Evolutionary conservation across 2,797 vertebrate genomes (phyloP).

Genomic region (Pangasius krempfi): DNA sequence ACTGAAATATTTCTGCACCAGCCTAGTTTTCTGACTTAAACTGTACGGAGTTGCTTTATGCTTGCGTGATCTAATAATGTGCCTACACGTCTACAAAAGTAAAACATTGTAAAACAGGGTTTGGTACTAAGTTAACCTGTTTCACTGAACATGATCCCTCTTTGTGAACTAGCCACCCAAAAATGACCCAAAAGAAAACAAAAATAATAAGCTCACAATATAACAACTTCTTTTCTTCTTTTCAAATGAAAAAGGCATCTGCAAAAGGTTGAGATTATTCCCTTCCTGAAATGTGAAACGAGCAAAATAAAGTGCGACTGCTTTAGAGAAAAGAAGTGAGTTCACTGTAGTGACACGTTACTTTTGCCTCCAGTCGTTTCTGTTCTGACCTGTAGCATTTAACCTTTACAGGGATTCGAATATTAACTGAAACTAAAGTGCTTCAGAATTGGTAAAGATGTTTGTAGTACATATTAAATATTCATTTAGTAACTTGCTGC

Average conservation of each 20-base stretch:
- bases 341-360: background rate
- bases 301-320: conserved; percentile 43
- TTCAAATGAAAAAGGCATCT: conserved; percentile 23
- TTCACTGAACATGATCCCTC: background rate
- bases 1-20: background rate
- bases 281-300: conserved; percentile 15
- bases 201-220: background rate
- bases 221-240: no score
- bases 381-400: background rate
- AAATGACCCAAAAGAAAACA: background rate
- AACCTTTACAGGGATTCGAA: background rate
- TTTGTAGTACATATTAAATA: conserved; percentile 2
- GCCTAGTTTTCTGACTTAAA: background rate
- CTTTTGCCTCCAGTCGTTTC: background rate
- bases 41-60: background rate
- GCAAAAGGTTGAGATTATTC: conserved; percentile 17
- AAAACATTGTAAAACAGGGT: background rate
- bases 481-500: background rate
- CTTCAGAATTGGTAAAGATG: background rate
- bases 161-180: background rate
- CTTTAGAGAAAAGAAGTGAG: background rate
- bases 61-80: background rate
- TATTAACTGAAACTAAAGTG: conserved; percentile 27
- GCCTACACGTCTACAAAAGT: background rate
- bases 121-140: conserved; percentile 1